Percentiles rank a stretch among this genome's conserved stretches.
Conservation (phyloP, 2,888 invertebrate genomes). For the Sinodicranocentrus sp. region DNA sequence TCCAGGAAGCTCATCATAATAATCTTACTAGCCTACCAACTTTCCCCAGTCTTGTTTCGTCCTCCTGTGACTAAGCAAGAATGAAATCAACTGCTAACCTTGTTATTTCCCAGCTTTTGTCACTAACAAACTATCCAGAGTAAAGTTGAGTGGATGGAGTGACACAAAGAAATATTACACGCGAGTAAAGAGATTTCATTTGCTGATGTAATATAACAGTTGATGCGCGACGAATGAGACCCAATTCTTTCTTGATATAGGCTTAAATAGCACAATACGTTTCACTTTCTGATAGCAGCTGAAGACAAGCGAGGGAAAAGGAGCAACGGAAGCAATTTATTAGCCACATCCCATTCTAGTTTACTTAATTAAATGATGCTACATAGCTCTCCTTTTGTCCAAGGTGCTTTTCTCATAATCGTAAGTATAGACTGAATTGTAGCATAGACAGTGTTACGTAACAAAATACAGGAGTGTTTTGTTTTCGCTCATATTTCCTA, state of each 20-base stretch:
- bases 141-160: neutral
- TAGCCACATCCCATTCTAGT: slow-evolving; percentile 41
- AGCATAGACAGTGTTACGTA: no score
- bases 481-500: no score
- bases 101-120: slow-evolving; percentile 20
- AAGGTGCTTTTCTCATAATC: no score
- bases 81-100: slow-evolving; percentile 46
- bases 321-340: slow-evolving; percentile 47
- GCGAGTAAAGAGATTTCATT: neutral
- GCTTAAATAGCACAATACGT: neutral
- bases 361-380: slow-evolving; percentile 41
- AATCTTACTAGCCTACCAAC: neutral
- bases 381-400: no score
- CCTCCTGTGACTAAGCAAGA: neutral
- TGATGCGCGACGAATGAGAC: neutral
- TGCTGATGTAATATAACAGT: slow-evolving; percentile 6
- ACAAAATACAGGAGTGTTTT: no score
- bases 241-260: neutral
- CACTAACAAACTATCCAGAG: neutral
- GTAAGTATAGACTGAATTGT: no score
- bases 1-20: neutral
- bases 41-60: neutral
- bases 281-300: neutral
- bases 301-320: neutral
- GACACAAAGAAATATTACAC: slow-evolving; percentile 22